Percentiles rank a stretch among this genome's conserved stretches.
These are phyloP conservation scores for Lucilia cuprina DNA, from an alignment of 1,140 invertebrate species.

Conservation along the genomic window DNA sequence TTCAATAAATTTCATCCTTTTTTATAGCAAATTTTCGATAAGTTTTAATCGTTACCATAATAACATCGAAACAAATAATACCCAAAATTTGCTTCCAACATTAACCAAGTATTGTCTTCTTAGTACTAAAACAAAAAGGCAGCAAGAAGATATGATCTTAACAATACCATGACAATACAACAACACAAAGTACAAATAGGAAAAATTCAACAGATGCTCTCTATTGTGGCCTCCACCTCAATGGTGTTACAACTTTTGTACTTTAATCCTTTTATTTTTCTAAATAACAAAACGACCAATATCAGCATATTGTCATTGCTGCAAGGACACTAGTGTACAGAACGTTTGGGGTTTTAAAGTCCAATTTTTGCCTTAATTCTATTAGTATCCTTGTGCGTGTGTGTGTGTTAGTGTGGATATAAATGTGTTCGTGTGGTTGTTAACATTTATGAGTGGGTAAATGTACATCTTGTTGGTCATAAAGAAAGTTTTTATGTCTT, in stretches of 20 bases:
- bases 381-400: background rate
- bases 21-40: too few species aligned
- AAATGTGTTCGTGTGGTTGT: background rate
- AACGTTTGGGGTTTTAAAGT: background rate
- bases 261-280: background rate
- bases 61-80: too few species aligned
- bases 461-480: conserved; percentile 30
- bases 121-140: background rate
- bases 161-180: background rate
- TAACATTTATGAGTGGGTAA: background rate
- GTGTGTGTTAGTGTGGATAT: background rate
- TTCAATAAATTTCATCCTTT: too few species aligned
- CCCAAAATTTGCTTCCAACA: too few species aligned
- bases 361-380: background rate
- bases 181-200: background rate
- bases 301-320: conserved; percentile 2
- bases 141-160: background rate
- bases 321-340: background rate
- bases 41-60: too few species aligned
- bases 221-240: background rate
- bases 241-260: background rate
- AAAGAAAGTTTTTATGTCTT: conserved; percentile 27
- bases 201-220: background rate
- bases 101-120: too few species aligned
- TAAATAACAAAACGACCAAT: background rate